These are phyloP conservation scores for Protophormia terraenovae DNA, from an alignment of 2,888 invertebrate species.

Conservation along the genomic window DNA sequence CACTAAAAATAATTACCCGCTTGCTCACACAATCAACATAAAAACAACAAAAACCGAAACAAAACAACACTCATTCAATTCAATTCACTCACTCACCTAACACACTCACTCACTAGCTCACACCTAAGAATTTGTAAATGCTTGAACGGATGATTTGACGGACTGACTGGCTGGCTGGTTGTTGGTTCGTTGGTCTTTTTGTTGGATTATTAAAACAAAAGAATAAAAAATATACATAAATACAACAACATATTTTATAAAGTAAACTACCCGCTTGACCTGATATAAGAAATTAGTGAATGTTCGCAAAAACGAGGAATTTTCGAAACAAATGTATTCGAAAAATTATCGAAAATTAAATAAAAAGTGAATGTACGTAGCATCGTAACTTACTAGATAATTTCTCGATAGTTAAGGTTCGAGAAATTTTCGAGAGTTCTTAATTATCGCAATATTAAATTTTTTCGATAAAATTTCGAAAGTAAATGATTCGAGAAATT, in stretches of 20 bases:
- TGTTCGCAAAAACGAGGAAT: no score
- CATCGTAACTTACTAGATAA: no score
- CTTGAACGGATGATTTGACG: background rate
- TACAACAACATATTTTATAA: background rate
- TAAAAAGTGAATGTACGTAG: no score
- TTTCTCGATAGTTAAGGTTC: no score
- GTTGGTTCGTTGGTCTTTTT: background rate
- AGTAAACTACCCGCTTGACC: background rate
- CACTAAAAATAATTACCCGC: slow-evolving; percentile 53
- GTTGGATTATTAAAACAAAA: slow-evolving; percentile 13
- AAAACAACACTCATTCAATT: no score
- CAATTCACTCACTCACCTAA: slow-evolving; percentile 10
- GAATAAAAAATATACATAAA: background rate
- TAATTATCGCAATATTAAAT: no score
- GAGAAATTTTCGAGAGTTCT: no score
- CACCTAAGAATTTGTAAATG: background rate
- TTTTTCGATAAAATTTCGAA: no score
- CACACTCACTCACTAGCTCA: background rate
- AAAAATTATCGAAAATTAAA: no score
- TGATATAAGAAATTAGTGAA: no score
- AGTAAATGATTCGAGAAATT: no score
- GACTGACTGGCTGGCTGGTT: background rate
- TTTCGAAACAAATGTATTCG: no score
- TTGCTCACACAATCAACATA: slow-evolving; percentile 43
- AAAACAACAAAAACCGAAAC: background rate